Evolutionary conservation across 2,113 vertebrate genomes (phyloP), one percentile per base, ranked within the genome.

Genomic region (Ochotona curzoniae): DNA sequence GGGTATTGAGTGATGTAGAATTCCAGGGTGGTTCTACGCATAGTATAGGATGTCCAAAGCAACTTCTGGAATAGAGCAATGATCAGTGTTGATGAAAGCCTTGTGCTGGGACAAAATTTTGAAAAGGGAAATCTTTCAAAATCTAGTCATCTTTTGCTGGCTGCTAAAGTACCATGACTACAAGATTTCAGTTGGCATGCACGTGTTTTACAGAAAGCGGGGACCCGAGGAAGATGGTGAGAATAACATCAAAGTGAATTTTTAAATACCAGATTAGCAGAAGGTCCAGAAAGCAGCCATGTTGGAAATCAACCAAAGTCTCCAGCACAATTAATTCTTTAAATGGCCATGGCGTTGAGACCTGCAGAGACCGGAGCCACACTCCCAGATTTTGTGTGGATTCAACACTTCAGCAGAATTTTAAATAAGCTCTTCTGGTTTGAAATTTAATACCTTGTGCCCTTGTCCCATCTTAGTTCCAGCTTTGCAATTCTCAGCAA

Each of bases 401-500:
- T n/a, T 93, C 51, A 90, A 54, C 47, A 30, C 82, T 76, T 90
- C 51, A 66, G 30, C 35, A 66, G n/a, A 18, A 76, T 10, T 87
- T 89, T 95, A 90, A 96, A 96, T 79, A 85, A 93, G 35, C 47
- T 64, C 51, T 89, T 81, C 57, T 87, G 92, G 57, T 67, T 89
- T 87, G 38, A 93, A 89, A 84, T 87, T 51, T 63, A 57, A 88
- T 89, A 17, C 61, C 26, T 76, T 80, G 61, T 71, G 47, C 67
- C 63, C 49, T 90, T 54, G 51, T 18, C 32, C 21, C 38, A 69
- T 95, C 63, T 74, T 71, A 15, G 67, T 83, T 91, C 74, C n/a
- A 30, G 26, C 93, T 96, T 83, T 93, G 57, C 51, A 70, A 82
- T 81, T 73, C 21, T 94, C 96, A 93, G 96, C 81, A 92, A 94